Conservation (phyloP, 2,888 invertebrate species). For the Piscicola geometra region DNA sequence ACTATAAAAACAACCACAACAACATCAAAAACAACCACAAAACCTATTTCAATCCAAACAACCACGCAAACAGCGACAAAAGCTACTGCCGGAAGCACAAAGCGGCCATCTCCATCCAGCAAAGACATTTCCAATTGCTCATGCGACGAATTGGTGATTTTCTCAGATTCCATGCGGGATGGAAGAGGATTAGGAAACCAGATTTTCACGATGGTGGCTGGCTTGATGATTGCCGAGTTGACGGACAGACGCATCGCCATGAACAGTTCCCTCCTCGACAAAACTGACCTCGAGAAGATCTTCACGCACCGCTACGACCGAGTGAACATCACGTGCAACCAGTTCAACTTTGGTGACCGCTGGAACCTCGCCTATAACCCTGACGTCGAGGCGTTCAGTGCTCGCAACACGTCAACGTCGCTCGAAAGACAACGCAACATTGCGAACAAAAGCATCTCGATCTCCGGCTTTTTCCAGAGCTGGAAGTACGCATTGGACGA, state of each 20-base stretch:
- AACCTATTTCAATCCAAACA: too few species aligned
- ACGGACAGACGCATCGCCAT: constrained; percentile 46
- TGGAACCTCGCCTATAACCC: constrained; percentile 45
- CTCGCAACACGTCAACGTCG: not conserved
- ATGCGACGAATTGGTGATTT: constrained; percentile 27
- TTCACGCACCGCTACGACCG: constrained; percentile 30
- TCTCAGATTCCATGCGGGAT: constrained; percentile 25
- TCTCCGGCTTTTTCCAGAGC: constrained; percentile 48
- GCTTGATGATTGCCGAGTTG: constrained; percentile 45
- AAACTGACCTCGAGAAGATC: constrained; percentile 23
- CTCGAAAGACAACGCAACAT: not conserved
- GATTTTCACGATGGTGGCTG: constrained; percentile 48
- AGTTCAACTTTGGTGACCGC: constrained; percentile 37
- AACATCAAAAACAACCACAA: too few species aligned
- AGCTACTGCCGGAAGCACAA: too few species aligned
- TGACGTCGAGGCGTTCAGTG: constrained; percentile 42
- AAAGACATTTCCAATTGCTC: too few species aligned
- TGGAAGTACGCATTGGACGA: constrained; percentile 48
- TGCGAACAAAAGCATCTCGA: constrained; percentile 31
- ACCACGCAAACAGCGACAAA: too few species aligned
- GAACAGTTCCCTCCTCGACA: constrained; percentile 18
- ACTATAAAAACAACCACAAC: too few species aligned
- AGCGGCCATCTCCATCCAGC: too few species aligned
- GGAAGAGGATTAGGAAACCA: constrained; percentile 47
- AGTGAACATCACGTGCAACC: constrained; percentile 19